Percentiles rank a stretch among this genome's conserved stretches.
Evolutionary conservation across 2,113 vertebrate species (phyloP).

Genomic region (Tachysurus vachellii): DNA sequence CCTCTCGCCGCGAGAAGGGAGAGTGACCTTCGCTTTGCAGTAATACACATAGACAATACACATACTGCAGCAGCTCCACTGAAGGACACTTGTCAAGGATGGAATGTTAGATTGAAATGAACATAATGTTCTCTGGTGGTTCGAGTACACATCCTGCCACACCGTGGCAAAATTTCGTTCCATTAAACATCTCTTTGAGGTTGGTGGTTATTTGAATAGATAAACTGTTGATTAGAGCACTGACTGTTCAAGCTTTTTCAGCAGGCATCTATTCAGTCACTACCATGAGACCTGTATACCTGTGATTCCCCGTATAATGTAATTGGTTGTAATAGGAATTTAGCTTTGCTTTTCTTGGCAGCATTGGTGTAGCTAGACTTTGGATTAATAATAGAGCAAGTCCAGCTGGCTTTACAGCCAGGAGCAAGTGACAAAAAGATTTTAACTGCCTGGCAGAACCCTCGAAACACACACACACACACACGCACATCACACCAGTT

Average conservation of each 20-base stretch:
- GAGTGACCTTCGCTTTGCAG: conserved; percentile 5
- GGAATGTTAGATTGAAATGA: conserved; percentile 23
- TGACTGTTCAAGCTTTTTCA: conserved; percentile 24
- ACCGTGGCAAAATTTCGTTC: background rate
- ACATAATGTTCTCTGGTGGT: conserved; percentile 6
- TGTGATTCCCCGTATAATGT: background rate
- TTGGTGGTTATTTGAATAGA: background rate
- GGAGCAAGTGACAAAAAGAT: conserved; percentile 3
- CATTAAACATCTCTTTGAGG: background rate
- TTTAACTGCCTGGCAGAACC: conserved; percentile 13
- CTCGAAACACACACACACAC: background rate
- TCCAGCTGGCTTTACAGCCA: conserved; percentile 13
- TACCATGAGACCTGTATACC: conserved; percentile 27
- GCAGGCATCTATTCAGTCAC: conserved; percentile 35
- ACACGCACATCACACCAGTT: background rate
- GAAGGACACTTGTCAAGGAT: conserved; percentile 4
- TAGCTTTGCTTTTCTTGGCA: background rate
- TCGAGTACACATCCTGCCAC: background rate
- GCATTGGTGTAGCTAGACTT: conserved; percentile 23
- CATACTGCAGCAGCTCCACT: background rate
- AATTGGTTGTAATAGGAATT: conserved; percentile 53
- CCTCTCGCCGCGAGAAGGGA: background rate
- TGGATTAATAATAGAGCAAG: conserved; percentile 13
- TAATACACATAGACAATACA: background rate
- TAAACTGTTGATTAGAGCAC: conserved; percentile 33